These are phyloP conservation scores for Cuniculus paca DNA, from an alignment of 2,797 vertebrate species.

Conservation along the genomic window DNA sequence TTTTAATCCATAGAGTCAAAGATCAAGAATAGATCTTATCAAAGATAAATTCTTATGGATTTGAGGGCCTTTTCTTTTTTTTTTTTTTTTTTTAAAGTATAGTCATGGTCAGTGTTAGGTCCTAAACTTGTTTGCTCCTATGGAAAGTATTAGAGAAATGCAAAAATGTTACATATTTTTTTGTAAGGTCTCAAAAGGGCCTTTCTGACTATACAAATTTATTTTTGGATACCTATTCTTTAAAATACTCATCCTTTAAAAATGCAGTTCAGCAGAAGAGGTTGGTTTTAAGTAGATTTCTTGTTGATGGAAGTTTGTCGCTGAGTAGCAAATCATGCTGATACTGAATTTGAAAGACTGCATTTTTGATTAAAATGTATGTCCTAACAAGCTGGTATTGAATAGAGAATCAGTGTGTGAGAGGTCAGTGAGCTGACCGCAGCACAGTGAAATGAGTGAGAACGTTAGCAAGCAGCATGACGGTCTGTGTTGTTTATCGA, in stretches of 20 bases:
- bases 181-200: not conserved
- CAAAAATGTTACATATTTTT: not conserved
- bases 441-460: not conserved
- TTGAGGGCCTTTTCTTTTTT: constrained; percentile 34
- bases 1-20: constrained; percentile 60
- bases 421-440: constrained; percentile 13
- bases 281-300: constrained; percentile 48
- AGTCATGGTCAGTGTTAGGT: not conserved
- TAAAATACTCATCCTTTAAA: constrained; percentile 34
- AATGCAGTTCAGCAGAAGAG: constrained; percentile 23
- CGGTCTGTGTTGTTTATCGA: not conserved
- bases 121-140: not conserved
- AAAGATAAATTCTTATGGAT: constrained; percentile 4
- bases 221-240: not conserved
- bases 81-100: constrained; percentile 46
- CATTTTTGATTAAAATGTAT: not conserved
- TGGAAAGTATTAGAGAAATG: not conserved
- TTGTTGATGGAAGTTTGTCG: constrained; percentile 51
- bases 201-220: not conserved
- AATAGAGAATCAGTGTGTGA: not conserved
- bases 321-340: not conserved
- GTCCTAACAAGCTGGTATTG: not conserved
- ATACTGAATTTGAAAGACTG: not conserved
- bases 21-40: constrained; percentile 48
- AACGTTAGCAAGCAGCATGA: not conserved